Percentiles rank a stretch among this genome's conserved stretches.
Evolutionary conservation across 1,140 invertebrate genomes (phyloP).

Genomic region (Drosophila sucinea): DNA sequence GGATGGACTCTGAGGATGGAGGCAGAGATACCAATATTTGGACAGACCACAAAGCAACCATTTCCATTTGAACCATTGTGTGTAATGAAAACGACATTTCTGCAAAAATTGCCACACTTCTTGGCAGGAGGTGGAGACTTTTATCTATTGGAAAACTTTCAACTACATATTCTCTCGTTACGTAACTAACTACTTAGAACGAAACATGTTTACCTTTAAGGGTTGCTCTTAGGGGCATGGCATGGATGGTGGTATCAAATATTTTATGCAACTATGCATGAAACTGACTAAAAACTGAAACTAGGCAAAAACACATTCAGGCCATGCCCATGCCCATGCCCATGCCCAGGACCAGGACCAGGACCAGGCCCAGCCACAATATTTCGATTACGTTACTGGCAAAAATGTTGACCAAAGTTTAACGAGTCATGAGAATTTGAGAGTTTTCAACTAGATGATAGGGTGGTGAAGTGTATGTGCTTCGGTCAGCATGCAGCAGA

Average conservation of each 20-base stretch:
- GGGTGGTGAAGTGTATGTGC: constrained; percentile 15
- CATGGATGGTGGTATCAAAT: constrained; percentile 18
- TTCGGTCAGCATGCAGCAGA: constrained; percentile 39
- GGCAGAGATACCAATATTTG: constrained; percentile 17
- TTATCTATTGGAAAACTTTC: constrained; percentile 2
- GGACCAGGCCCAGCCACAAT: constrained; percentile 22
- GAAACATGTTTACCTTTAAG: constrained; percentile 31
- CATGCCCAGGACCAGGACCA: no score
- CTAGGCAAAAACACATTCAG: constrained; percentile 4
- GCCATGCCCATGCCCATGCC: no score
- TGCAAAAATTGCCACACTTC: constrained; percentile 41
- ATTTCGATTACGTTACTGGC: constrained; percentile 71
- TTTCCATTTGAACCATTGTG: neutral
- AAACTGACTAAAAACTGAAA: constrained; percentile 37
- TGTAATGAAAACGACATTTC: constrained; percentile 6
- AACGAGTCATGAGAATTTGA: constrained; percentile 32
- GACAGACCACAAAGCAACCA: neutral
- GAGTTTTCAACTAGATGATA: constrained; percentile 3
- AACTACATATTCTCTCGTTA: neutral
- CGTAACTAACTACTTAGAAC: constrained; percentile 2
- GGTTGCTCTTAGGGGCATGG: neutral
- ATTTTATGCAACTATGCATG: constrained; percentile 68
- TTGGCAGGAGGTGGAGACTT: neutral
- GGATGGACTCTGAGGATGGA: neutral
- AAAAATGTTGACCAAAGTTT: constrained; percentile 57